Evolutionary conservation across 1,140 invertebrate genomes (phyloP), one percentile per base, ranked within the genome.

Genomic region (Holcopasites calliopsidis): DNA sequence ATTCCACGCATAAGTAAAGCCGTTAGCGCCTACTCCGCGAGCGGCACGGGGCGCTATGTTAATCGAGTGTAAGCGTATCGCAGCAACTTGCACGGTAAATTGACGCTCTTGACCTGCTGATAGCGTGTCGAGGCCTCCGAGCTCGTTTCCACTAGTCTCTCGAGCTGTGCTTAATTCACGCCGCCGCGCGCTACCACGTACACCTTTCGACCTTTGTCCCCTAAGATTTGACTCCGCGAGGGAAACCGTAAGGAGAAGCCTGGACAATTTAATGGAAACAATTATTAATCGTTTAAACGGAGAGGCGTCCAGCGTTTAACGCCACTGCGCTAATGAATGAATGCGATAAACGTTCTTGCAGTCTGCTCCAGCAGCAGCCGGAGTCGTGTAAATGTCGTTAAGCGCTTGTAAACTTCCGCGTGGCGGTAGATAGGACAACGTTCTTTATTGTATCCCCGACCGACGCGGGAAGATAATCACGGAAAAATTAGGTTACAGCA

Each of bases 1-100:
- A 78, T 82, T 82, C 80, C 75, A 62, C 64, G 76, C 60, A 23
- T 71, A 61, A 82, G 80, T 82, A 74, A 82, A 82, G 31, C 21
- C 64, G 80, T 83, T 83, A 78, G 75, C 80, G 76, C 80, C 75
- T 82, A 23, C 75, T 74, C 31, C 28, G 21, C 54, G 6, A n/a
- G 44, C 44, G 3, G n/a, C n/a, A 7, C 18, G 31, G 40, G 1
- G 23, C 52, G 47, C 5, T 31, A 21, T 35, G 49, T 58, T 76
- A 44, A 65, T 49, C 55, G 28, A 57, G 23, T 61, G 77, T 69
- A 65, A 78, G 78, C 64, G 58, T 44, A 57, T 66, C 65, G 16
- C 33, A 76, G 57, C 2, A 26, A 69, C 58, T 44, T n/a, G n/a
- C n/a, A n/a, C n/a, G 68, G 52, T 82, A 65, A 74, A 82, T 70